Evolutionary conservation across 1,140 invertebrate genomes (phyloP).

Genomic region (Drosophila pachea): DNA sequence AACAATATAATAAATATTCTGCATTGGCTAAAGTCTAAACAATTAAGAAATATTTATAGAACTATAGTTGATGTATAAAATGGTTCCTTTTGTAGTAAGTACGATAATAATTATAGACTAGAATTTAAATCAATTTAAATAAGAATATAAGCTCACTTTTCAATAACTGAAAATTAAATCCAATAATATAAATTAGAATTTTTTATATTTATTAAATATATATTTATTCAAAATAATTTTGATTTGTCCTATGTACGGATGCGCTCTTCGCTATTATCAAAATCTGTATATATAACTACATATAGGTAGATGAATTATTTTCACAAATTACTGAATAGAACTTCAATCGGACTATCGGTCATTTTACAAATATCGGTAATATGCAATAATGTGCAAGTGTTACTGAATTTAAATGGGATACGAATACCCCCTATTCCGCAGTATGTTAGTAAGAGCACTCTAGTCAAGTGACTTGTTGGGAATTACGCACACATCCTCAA

Average conservation of each 20-base stretch:
- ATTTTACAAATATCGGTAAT: too few species aligned
- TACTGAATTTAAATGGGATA: too few species aligned
- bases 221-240: constrained; percentile 1
- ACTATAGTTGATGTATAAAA: constrained; percentile 49
- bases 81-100: constrained; percentile 68
- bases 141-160: not conserved
- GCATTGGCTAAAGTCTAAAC: constrained; percentile 3
- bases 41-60: constrained; percentile 9
- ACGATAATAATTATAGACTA: not conserved
- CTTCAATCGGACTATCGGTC: too few species aligned
- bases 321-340: not conserved
- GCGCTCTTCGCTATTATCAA: not conserved
- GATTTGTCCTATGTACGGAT: not conserved
- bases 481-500: too few species aligned
- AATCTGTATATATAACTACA: not conserved
- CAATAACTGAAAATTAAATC: not conserved
- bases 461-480: too few species aligned
- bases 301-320: constrained; percentile 14
- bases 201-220: not conserved
- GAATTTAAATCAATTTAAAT: not conserved
- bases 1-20: constrained; percentile 50
- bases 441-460: too few species aligned
- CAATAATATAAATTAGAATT: not conserved
- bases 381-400: too few species aligned
- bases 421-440: too few species aligned